Percentiles rank a stretch among this genome's conserved stretches.
Conservation (phyloP, 1,140 invertebrate genomes). For the Macrobrachium rosenbergii region DNA sequence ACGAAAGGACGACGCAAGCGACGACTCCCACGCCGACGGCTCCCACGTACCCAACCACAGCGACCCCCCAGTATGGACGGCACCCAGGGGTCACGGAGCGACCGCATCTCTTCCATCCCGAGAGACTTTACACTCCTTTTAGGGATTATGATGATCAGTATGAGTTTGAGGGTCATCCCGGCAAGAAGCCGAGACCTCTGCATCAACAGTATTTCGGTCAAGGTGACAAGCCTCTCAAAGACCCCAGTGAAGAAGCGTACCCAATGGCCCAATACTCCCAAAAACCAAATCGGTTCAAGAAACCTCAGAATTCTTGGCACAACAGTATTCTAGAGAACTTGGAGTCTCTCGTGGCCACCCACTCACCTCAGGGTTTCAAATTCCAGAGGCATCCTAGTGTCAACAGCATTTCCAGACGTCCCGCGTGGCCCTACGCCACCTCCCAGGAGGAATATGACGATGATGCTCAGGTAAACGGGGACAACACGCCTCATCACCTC, state of each 20-base stretch:
- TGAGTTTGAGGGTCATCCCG: not conserved
- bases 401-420: no score
- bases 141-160: not conserved
- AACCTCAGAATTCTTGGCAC: not conserved
- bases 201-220: not conserved
- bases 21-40: not conserved
- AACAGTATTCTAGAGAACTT: no score
- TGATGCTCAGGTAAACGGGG: no score
- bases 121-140: slow-evolving; percentile 12
- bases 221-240: no score
- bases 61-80: slow-evolving; percentile 37
- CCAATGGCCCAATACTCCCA: no score
- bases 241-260: no score
- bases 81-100: slow-evolving; percentile 36
- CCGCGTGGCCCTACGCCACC: no score
- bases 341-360: no score
- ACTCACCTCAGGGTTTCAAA: no score
- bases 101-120: slow-evolving; percentile 26
- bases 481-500: no score
- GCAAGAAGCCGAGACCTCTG: not conserved
- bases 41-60: slow-evolving; percentile 17
- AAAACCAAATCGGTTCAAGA: not conserved
- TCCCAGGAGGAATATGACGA: no score
- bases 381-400: no score
- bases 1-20: not conserved